phyloP scores from a whole-genome alignment of 2,888 invertebrate genomes.

The Leptopterna dolabrata region DNA sequence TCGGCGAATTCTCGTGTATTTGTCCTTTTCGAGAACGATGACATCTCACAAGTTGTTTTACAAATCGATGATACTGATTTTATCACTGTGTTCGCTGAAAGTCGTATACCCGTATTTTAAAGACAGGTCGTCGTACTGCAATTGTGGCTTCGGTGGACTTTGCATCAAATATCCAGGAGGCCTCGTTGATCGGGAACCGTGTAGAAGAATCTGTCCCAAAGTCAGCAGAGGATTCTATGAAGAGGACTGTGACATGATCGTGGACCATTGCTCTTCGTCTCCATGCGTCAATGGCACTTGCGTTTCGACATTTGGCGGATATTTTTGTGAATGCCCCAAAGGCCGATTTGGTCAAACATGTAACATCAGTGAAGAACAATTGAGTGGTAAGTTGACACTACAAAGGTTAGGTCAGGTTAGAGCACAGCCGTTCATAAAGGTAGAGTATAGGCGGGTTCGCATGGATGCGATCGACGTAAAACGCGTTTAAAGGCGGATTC shows the following conservation, averaged over 20 bases:
- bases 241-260: background rate
- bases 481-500: too few relatives aligned
- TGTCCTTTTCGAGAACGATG: too few relatives aligned
- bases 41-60: too few relatives aligned
- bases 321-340: background rate
- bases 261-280: background rate
- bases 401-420: background rate
- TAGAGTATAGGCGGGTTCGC: too few relatives aligned
- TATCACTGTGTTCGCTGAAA: too few relatives aligned
- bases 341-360: background rate
- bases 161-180: background rate
- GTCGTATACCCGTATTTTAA: too few relatives aligned
- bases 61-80: too few relatives aligned
- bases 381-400: background rate
- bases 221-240: constrained; percentile 3
- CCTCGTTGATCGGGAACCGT: background rate
- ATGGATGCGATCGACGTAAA: too few relatives aligned
- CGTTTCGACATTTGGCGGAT: background rate
- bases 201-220: background rate
- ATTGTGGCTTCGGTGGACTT: background rate
- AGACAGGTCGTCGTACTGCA: background rate
- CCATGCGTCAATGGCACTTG: background rate
- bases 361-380: background rate
- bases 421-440: too few relatives aligned
- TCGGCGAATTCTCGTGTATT: too few relatives aligned